Percentiles rank a stretch among this genome's conserved stretches.
Conservation (phyloP, 2,797 vertebrate genomes). For the Rachycentron canadum region DNA sequence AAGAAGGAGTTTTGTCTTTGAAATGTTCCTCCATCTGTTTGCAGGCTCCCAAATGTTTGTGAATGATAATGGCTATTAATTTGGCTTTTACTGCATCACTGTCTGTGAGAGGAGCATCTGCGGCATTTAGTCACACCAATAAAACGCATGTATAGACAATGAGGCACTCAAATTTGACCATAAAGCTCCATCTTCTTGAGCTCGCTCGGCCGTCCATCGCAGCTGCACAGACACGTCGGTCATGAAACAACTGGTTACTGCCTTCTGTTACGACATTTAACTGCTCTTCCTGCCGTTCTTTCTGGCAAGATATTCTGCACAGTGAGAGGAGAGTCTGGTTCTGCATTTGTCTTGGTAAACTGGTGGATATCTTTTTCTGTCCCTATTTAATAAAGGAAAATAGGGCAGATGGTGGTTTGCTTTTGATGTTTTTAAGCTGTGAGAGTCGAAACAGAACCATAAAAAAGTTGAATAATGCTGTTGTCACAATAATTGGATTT, state of each 20-base stretch:
- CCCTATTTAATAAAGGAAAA: conserved; percentile 3
- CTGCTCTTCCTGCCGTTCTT: conserved; percentile 10
- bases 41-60: conserved; percentile 70
- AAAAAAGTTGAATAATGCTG: neutral
- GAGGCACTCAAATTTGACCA: conserved; percentile 70
- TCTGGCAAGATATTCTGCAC: conserved; percentile 25
- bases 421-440: neutral
- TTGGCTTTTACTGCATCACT: conserved; percentile 71
- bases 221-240: conserved; percentile 47
- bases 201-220: conserved; percentile 52
- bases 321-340: neutral
- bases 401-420: conserved; percentile 5
- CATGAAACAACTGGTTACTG: conserved; percentile 62
- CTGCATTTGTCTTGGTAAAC: conserved; percentile 28
- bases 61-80: conserved; percentile 76
- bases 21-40: conserved; percentile 69
- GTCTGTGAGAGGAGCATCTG: conserved; percentile 75
- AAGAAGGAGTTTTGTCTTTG: conserved; percentile 52
- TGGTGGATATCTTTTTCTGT: neutral
- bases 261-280: conserved; percentile 52
- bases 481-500: neutral
- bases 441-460: neutral
- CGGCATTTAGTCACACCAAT: conserved; percentile 73
- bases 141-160: conserved; percentile 76
- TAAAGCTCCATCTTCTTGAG: conserved; percentile 70